Evolutionary conservation across 2,113 vertebrate genomes (phyloP).

Genomic region (Aphyosemion australe): DNA sequence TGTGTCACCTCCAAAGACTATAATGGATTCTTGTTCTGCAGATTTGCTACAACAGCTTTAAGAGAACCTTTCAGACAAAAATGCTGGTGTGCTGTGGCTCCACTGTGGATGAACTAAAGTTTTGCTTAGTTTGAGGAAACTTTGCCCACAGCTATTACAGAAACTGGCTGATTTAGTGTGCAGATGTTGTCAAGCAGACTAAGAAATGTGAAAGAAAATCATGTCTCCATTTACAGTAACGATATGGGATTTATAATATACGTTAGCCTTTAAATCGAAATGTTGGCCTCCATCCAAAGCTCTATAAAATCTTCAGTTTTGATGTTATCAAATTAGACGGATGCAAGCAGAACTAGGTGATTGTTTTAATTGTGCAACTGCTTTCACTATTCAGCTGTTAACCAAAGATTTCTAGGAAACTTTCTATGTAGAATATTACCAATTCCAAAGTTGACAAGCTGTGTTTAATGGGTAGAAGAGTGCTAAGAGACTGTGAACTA

Average conservation of each 20-base stretch:
- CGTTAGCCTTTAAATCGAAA: not conserved
- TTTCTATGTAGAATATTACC: constrained; percentile 1
- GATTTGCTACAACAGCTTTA: not conserved
- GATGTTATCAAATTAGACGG: not conserved
- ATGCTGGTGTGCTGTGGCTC: not conserved
- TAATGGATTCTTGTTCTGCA: too few relatives aligned
- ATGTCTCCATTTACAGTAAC: not conserved
- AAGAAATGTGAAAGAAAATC: not conserved
- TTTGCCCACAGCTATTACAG: too few relatives aligned
- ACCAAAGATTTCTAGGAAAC: not conserved
- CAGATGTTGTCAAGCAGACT: too few relatives aligned
- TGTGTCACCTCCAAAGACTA: too few relatives aligned
- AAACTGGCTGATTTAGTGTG: too few relatives aligned
- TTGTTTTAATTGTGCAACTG: not conserved
- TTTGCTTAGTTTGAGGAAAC: too few relatives aligned
- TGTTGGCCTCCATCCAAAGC: not conserved
- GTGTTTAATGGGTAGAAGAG: not conserved
- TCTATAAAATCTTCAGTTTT: not conserved
- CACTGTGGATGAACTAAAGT: not conserved
- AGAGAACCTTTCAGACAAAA: not conserved
- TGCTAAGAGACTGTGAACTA: constrained; percentile 26
- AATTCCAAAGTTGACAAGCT: not conserved
- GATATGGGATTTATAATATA: too few relatives aligned
- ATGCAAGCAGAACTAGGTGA: not conserved
- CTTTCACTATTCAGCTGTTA: not conserved